Conservation (phyloP, 2,888 invertebrate genomes). For the Sisyra terminalis region DNA sequence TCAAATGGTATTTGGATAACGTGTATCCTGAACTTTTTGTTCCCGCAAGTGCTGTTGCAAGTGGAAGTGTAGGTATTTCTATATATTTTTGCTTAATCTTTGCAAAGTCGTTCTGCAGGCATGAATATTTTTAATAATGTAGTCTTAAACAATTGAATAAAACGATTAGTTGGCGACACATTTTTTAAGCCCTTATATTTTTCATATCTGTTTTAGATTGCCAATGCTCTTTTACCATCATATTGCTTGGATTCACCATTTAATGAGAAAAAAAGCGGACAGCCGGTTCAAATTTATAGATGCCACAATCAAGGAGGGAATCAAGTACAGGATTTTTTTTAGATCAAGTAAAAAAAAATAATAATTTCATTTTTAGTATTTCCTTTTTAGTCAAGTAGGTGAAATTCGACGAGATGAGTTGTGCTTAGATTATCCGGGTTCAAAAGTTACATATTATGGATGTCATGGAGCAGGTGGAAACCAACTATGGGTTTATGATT, state of each 20-base stretch:
- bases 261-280: too few relatives aligned
- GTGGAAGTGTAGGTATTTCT: slow-evolving; percentile 75
- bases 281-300: too few relatives aligned
- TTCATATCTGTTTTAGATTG: too few relatives aligned
- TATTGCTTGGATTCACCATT: too few relatives aligned
- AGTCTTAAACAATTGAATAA: too few relatives aligned
- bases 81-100: not conserved
- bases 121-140: slow-evolving; percentile 77
- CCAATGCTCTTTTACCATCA: too few relatives aligned
- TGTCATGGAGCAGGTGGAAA: slow-evolving; percentile 91
- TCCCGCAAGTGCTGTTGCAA: slow-evolving; percentile 92
- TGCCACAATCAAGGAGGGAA: too few relatives aligned
- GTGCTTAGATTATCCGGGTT: slow-evolving; percentile 88
- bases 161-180: too few relatives aligned
- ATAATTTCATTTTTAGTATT: slow-evolving; percentile 54
- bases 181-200: too few relatives aligned
- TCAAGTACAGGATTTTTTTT: too few relatives aligned
- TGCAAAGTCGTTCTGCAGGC: slow-evolving; percentile 23
- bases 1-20: slow-evolving; percentile 97
- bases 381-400: slow-evolving; percentile 92
- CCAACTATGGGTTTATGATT: slow-evolving; percentile 72
- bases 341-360: too few relatives aligned
- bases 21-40: slow-evolving; percentile 98
- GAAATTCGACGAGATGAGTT: slow-evolving; percentile 92
- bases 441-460: slow-evolving; percentile 79